Evolutionary conservation across 2,888 invertebrate species (phyloP), one percentile per base, ranked within the genome.

Genomic region (Brachyopa scutellaris): DNA sequence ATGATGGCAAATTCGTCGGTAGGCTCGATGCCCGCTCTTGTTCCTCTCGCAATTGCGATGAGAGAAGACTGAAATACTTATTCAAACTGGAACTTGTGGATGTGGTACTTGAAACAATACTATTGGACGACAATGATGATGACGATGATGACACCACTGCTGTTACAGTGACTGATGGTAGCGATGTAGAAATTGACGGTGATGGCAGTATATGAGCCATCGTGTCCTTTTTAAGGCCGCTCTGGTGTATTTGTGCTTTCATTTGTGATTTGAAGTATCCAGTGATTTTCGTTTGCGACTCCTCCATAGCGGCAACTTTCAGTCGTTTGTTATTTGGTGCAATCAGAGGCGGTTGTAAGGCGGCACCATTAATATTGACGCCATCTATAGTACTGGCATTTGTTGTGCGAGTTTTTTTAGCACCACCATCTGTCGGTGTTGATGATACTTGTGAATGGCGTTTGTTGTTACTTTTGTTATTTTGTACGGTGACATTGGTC

Each of bases 261-360:
- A 95, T 94, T 90, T 96, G 96, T 84, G 95, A 94, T 89, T 95
- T 96, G 90, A 96, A 96, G 90, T 94, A 96, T 87, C 96, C 95
- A 21, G 95, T 95, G 88, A 96, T 96, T 90, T 96, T 95, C 55
- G 95, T 95, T 90, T 95, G 96, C 26, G 90, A 90, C 85, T 90
- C 90, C 82, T 90, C 90, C 78, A 88, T 77, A 49, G 90, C 89
- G 61, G 88, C 89, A 15, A 87, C 87, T 86, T 89, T 89, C 88
- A 90, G 89, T 88, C 89, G 88, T 88, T 89, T 89, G 9, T 86
- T 84, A 57, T 84, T 84, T 9, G 59, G 17, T 15, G 26, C 69
- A 21, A 53, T 40, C 21, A 31, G 79, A 45, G 47, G 61, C 29
- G 55, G 66, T 69, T 67, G 85, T 13, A 55, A 51, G 31, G 45